Percentiles rank a stretch among this genome's conserved stretches.
Evolutionary conservation across 2,113 vertebrate species (phyloP).

Genomic region (Apodemus speciosus): DNA sequence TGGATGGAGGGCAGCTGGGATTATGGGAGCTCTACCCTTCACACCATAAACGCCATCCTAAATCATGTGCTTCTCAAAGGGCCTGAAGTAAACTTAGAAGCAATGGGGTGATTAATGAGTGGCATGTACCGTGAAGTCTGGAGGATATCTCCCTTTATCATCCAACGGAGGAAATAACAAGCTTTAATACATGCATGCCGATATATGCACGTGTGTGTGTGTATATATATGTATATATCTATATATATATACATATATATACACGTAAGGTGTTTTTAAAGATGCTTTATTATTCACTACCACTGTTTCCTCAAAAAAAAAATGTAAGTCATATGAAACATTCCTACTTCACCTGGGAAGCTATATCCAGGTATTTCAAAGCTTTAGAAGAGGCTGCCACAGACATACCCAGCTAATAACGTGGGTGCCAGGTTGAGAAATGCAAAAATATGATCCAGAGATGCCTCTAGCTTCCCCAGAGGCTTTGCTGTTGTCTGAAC

Average conservation of each 20-base stretch:
- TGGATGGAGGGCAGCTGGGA: conserved; percentile 53
- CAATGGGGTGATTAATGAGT: conserved; percentile 44
- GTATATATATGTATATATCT: too few species aligned
- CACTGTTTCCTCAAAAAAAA: not conserved
- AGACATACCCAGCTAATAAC: not conserved
- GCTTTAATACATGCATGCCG: conserved; percentile 18
- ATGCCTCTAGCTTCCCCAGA: not conserved
- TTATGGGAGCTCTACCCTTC: conserved; percentile 49
- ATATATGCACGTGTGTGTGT: not conserved
- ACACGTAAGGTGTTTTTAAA: not conserved
- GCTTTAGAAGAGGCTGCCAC: not conserved
- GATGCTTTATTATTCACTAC: conserved; percentile 48
- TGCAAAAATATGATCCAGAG: not conserved
- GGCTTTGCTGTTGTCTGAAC: not conserved
- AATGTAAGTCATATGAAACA: conserved; percentile 32
- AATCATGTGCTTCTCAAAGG: conserved; percentile 56
- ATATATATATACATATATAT: too few species aligned
- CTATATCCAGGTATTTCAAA: conserved; percentile 11
- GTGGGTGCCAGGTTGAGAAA: not conserved
- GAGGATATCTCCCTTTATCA: conserved; percentile 55
- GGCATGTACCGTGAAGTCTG: conserved; percentile 55
- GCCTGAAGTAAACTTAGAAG: conserved; percentile 56
- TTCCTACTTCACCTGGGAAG: conserved; percentile 26
- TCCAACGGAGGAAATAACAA: conserved; percentile 59
- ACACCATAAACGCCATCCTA: conserved; percentile 32